Base-by-base conservation (phyloP, 2,888 invertebrate species). In the Panzeria rudis region DNA sequence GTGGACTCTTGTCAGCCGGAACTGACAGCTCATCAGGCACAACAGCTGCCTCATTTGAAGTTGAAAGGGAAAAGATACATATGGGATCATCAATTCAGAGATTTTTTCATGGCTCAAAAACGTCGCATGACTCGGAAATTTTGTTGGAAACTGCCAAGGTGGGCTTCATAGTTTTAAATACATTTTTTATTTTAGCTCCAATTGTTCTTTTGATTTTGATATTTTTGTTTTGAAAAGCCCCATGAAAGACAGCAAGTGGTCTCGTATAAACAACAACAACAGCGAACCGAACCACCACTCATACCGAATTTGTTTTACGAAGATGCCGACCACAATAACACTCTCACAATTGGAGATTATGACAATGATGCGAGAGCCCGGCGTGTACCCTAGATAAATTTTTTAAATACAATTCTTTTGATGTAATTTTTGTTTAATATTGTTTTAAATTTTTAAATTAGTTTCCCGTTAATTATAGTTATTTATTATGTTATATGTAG, bases 311-410 rank as follows among this genome's bases (percentile, higher is more conserved):
- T 90, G 87, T 87, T 91, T 88, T 87, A 86, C 79, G 87, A 88
- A 80, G 61, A 87, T 86, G 77, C 88, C 87, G 87, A 89, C 73
- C 69, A 64, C 87, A 88, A 89, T 87, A 81, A 88, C 89, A 25
- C 87, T 88, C 52, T 88, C 86, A 69, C 87, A 87, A 84, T 88
- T 81, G 89, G 90, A 90, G 78, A 88, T 88, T 88, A 87, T 87
- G 86, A 91, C 89, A 81, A 86, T 86, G 90, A 91, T 89, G 90
- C 89, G 84, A 87, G 89, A 88, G 87, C 89, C 82, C 88, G 89
- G 85, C 89, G 91, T 88, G 91, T 92, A 72, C 88, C 91, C 81
- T 92, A 89, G 88, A 87, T 89, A 77, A 85, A 35, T 9, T 38
- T 32, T 68, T 79, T 54, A 56, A 50, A 64, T 38, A 20, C 17